These are phyloP conservation scores for Pseudochromis fuscus DNA, from an alignment of 2,797 vertebrate species.

Conservation along the genomic window DNA sequence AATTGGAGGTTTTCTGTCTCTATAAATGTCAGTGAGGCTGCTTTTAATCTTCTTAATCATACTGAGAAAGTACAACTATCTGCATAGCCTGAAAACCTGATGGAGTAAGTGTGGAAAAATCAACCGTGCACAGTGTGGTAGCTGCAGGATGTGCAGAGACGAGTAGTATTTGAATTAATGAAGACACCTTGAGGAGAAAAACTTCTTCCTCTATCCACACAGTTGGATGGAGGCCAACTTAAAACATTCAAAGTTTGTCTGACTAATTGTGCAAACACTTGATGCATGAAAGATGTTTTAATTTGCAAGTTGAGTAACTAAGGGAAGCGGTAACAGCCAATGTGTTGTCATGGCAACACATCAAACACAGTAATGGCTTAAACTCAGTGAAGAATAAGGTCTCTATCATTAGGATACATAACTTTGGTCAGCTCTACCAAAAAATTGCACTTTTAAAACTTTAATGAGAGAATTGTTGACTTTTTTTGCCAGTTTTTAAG, in stretches of 20 bases:
- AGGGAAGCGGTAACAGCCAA: neutral
- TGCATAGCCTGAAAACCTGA: conserved; percentile 19
- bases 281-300: no score
- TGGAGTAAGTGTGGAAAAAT: conserved; percentile 12
- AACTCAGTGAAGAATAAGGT: neutral
- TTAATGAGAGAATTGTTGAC: no score
- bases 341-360: conserved; percentile 19
- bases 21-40: conserved; percentile 13
- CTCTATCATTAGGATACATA: no score
- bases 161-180: conserved; percentile 8
- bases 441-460: no score
- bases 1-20: conserved; percentile 18
- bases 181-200: neutral
- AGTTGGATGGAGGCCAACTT: neutral
- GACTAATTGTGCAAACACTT: neutral
- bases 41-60: conserved; percentile 3
- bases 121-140: conserved; percentile 1
- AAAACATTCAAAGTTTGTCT: neutral
- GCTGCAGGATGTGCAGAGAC: conserved; percentile 12
- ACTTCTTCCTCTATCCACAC: no score
- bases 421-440: no score
- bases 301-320: neutral
- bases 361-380: neutral
- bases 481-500: no score
- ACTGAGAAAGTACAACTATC: conserved; percentile 3